Base-by-base conservation (phyloP, 2,113 vertebrate species). In the Semnopithecus entellus region DNA sequence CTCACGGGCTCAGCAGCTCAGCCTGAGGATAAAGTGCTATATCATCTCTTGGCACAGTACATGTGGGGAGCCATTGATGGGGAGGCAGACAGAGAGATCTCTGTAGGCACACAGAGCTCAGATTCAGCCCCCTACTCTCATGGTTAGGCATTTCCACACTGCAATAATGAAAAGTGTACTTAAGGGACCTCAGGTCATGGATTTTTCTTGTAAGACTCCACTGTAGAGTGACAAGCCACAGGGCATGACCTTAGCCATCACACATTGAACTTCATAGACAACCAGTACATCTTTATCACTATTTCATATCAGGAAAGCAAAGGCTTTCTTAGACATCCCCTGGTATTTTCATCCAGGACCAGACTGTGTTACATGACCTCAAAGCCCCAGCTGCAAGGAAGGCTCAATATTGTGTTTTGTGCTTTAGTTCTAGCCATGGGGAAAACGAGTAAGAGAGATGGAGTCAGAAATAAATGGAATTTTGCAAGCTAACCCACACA, bases 161-260 rank as follows among this genome's bases (percentile, higher is more conserved):
- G 13, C 0, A 0, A 7, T 38, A 25, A 30, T 40, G 4, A 55
- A 10, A 87, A 11, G 16, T 45, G 3, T 61, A 50, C 27, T 73
- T 38, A 45, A 78, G 13, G 16, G 7, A 45, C 25, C 68, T 76
- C 35, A 38, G 64, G 1, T 14, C 70, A 76, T 13, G 10, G 4
- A 10, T 17, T 95, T 70, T 59, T 82, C 43, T 88, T 55, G 6
- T 55, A 50, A 59, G 70, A 20, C 3, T 57, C 16, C 13, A 50
- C 0, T 16, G 55, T 35, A 70, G 85, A 90, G 59, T 40, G 83
- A 83, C 25, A 82, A n/a, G 27, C 38, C 79, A 61, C 16, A 70
- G 27, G 35, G 13, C n/a, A 35, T 27, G 61, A 10, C 3, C 30
- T 90, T 45, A 57, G 57, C n/a, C n/a, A 16, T 59, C 45, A 35